Evolutionary conservation across 2,797 vertebrate genomes (phyloP), one percentile per base, ranked within the genome.

Genomic region (Enteromius radiatus): DNA sequence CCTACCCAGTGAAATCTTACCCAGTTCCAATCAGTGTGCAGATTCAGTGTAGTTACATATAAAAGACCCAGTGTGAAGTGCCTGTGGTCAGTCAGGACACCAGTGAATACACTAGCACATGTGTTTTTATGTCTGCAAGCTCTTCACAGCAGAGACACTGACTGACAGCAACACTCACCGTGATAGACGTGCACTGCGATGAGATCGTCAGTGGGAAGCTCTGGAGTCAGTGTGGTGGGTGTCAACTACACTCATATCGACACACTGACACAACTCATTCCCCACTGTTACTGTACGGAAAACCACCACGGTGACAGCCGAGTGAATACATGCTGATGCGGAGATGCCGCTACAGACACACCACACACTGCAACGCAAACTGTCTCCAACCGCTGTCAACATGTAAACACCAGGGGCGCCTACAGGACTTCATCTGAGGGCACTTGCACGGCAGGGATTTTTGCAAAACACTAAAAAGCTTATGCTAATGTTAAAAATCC

Each of bases 121-220:
- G 15, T 12, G 31, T 74, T 73, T 73, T 59, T 54, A 43, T 54
- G 36, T 56, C 61, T 56, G 45, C 61, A 68, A 43, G 49, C 23
- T 26, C 31, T 82, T 76, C 87, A 10, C 85, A 89, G 88, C 87
- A 68, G 75, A 80, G 81, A 68, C 70, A 73, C 85, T 83, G 79
- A 76, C 85, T 84, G 84, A 69, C 91, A 87, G 88, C 90, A 91
- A 87, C 91, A 91, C 91, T 91, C 91, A 89, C 86, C 47, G 52
- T 88, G 85, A 87, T 86, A 88, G 84, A 33, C 88, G 23, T 83
- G 86, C 79, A 82, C 88, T 80, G 84, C 89, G 80, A 86, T 81
- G 75, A 54, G 78, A 84, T 81, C 71, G 45, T 73, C 63, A 76
- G 64, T 59, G 68, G 54, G 84, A 84, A 81, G 68, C 73, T 81